Conservation (phyloP, 1,140 invertebrate genomes). For the Lucilia cuprina region DNA sequence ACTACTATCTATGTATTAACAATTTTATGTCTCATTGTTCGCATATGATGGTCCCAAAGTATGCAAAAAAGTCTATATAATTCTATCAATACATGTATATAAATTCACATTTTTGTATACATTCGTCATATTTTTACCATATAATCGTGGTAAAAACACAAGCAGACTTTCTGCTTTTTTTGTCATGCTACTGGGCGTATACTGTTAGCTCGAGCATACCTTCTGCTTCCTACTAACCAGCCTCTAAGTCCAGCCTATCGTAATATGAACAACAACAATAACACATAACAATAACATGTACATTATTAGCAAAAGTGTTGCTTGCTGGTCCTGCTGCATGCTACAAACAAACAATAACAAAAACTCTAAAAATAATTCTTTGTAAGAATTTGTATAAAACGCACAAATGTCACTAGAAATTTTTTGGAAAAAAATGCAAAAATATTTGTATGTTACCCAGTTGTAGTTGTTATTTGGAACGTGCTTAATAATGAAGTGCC, state of each 20-base stretch:
- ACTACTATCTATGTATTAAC: too few species aligned
- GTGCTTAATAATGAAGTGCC: neutral
- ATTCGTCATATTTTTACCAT: too few species aligned
- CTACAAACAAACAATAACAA: neutral
- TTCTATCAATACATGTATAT: too few species aligned
- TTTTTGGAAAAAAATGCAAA: neutral
- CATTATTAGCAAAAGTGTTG: constrained; percentile 9
- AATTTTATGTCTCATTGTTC: too few species aligned
- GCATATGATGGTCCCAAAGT: too few species aligned
- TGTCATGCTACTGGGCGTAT: constrained; percentile 1
- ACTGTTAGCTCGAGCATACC: constrained; percentile 13
- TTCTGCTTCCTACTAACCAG: constrained; percentile 1
- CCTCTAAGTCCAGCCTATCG: neutral
- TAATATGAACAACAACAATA: neutral
- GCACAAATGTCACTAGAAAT: neutral
- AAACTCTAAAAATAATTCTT: neutral
- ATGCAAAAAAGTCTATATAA: too few species aligned
- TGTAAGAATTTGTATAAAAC: neutral
- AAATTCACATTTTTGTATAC: too few species aligned
- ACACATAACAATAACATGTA: neutral
- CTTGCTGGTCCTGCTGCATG: neutral
- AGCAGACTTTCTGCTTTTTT: neutral
- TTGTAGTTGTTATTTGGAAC: neutral
- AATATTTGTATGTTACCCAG: neutral
- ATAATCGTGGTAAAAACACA: neutral